phyloP scores from a whole-genome alignment of 2,797 vertebrate species.

The Anniella stebbinsi region DNA sequence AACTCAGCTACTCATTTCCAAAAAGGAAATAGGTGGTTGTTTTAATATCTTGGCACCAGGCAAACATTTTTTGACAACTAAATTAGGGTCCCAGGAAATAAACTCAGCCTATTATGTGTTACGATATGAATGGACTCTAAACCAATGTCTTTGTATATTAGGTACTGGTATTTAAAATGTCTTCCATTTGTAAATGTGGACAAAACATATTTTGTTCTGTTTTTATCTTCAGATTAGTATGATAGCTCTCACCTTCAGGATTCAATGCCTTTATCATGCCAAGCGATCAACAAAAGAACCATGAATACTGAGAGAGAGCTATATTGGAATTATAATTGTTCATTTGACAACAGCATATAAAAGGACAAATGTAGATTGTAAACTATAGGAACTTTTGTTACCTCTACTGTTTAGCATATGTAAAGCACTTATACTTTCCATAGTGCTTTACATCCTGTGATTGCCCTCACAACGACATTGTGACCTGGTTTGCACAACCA shows the following conservation, averaged over 20 bases:
- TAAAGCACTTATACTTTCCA: neutral
- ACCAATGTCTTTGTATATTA: neutral
- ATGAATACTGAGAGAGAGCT: neutral
- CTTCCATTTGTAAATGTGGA: constrained; percentile 17
- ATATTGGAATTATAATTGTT: constrained; percentile 29
- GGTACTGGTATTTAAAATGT: constrained; percentile 16
- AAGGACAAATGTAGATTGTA: constrained; percentile 13
- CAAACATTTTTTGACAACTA: constrained; percentile 45
- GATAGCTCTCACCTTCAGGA: constrained; percentile 15
- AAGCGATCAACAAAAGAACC: constrained; percentile 2
- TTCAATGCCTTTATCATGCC: constrained; percentile 4
- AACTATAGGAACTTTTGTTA: neutral
- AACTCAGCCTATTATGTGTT: constrained; percentile 1
- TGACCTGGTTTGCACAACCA: no score
- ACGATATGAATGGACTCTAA: constrained; percentile 22
- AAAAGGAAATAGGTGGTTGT: constrained; percentile 20
- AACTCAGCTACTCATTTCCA: constrained; percentile 16
- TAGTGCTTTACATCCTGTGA: neutral
- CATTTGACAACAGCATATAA: constrained; percentile 20
- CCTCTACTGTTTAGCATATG: neutral
- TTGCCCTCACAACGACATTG: neutral
- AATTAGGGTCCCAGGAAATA: constrained; percentile 38
- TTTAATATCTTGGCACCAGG: constrained; percentile 29
- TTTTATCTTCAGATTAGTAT: constrained; percentile 29
- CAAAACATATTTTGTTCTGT: constrained; percentile 21